Percentiles rank a stretch among this genome's conserved stretches.
These are phyloP conservation scores for Scaptomyza pallida DNA, from an alignment of 1,140 invertebrate species.

Conservation along the genomic window DNA sequence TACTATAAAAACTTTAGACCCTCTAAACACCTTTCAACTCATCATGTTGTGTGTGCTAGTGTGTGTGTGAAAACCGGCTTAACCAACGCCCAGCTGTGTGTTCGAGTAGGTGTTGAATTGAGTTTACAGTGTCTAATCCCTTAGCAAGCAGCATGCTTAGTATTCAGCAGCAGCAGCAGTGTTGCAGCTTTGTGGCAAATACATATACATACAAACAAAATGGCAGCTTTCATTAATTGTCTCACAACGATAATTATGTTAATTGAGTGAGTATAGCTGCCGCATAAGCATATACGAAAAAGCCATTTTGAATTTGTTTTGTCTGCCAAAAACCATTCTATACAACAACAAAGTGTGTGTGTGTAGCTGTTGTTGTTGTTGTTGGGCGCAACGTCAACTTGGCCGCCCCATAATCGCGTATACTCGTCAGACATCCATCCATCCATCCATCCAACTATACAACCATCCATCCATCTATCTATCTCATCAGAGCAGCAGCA, in stretches of 20 bases:
- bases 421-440: slow-evolving; percentile 39
- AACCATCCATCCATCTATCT: slow-evolving; percentile 38
- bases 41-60: neutral
- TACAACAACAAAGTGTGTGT: neutral
- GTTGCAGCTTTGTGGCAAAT: neutral
- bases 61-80: slow-evolving; percentile 57
- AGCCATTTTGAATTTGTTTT: slow-evolving; percentile 65
- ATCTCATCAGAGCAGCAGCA: slow-evolving; percentile 49
- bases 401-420: slow-evolving; percentile 49
- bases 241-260: slow-evolving; percentile 71
- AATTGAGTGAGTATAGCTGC: slow-evolving; percentile 65
- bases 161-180: too few species aligned
- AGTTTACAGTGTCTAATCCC: slow-evolving; percentile 32
- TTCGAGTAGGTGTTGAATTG: slow-evolving; percentile 39
- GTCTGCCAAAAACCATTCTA: slow-evolving; percentile 44
- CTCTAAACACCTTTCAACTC: slow-evolving; percentile 71
- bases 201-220: too few species aligned
- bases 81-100: slow-evolving; percentile 16
- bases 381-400: slow-evolving; percentile 14
- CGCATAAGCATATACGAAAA: slow-evolving; percentile 30
- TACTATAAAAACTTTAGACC: slow-evolving; percentile 79
- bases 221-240: slow-evolving; percentile 78
- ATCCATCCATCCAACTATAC: slow-evolving; percentile 30
- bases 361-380: slow-evolving; percentile 16
- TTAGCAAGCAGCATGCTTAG: slow-evolving; percentile 21